Conservation (phyloP, 2,797 vertebrate species). For the Phataginus tetradactyla region DNA sequence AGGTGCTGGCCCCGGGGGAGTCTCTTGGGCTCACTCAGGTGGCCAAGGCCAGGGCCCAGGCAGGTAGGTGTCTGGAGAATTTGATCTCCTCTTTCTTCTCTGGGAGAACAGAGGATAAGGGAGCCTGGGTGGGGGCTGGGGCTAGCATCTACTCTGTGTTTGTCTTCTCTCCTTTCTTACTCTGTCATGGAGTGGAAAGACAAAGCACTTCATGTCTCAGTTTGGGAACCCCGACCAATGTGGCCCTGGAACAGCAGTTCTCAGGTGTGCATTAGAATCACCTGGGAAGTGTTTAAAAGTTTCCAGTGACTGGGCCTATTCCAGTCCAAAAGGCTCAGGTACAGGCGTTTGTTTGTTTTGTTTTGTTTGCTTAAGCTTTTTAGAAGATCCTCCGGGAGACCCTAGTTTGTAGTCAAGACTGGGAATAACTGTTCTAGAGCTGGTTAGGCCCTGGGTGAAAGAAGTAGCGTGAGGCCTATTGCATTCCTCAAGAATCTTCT, state of each 20-base stretch:
- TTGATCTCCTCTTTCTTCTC: neutral
- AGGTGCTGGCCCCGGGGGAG: neutral
- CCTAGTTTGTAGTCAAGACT: neutral
- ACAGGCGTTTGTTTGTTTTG: neutral
- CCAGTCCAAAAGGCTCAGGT: neutral
- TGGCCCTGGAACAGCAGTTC: neutral
- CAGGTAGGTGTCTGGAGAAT: neutral
- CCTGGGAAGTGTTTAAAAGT: neutral
- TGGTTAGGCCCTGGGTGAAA: neutral
- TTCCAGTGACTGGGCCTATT: neutral
- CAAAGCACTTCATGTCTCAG: neutral
- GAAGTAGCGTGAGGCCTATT: neutral
- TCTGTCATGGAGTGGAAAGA: neutral
- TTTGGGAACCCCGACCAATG: neutral
- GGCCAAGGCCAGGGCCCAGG: neutral
- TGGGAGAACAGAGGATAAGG: neutral
- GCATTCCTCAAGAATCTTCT: neutral
- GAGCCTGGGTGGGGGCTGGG: neutral
- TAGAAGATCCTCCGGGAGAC: neutral
- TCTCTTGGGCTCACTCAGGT: neutral
- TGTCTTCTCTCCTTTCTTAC: neutral
- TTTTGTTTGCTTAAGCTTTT: constrained; percentile 71
- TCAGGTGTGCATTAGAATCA: neutral
- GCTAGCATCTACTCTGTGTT: neutral
- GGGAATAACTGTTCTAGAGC: neutral